Base-by-base conservation (phyloP, 2,888 invertebrate genomes). In the Pachymerium ferrugineum region DNA sequence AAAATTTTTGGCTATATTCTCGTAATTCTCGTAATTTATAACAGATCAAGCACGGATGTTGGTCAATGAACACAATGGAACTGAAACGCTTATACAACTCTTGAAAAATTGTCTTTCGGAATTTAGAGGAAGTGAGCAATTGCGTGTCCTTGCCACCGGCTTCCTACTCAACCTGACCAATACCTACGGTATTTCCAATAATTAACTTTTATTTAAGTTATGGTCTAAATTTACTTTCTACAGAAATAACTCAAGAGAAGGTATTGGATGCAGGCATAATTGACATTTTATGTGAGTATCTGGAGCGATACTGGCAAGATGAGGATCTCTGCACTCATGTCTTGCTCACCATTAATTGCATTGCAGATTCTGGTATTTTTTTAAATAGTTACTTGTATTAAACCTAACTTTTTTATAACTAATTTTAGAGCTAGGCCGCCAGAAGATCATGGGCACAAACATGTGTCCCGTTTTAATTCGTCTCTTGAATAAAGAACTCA, bases 121-220 rank as follows among this genome's bases (percentile, higher is more conserved):
- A 25, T 38, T 38, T 10, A 78, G 79, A 10, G 80, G 79, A 0
- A 78, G 84, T 78, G 82, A 85, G 78, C 77, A 86, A 83, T 83
- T 89, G 82, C 82, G 89, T 78, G 87, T 87, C 81, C 87, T 89
- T 80, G 86, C 85, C 3, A 89, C 89, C 78, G 94, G 94, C 76
- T 87, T 90, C 74, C 83, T 94, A 68, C 86, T 93, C 70, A 94
- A 94, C 83, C 88, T 92, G 80, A 86, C 91, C 70, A 88, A 91
- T 76, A 90, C 90, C 16, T 90, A 91, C 78, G 88, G 82, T 82
- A 77, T 77, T 77, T 76, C n/a, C 5, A 12, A 2, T n/a, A n/a
- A n/a, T n/a, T n/a, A n/a, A n/a, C n/a, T n/a, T n/a, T 54, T 16
- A 54, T 54, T n/a, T 54, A n/a, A 12, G 12, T 10, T 10, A 14